phyloP scores from a whole-genome alignment of 2,888 invertebrate species.

The Hemicrepidius hirtus region DNA sequence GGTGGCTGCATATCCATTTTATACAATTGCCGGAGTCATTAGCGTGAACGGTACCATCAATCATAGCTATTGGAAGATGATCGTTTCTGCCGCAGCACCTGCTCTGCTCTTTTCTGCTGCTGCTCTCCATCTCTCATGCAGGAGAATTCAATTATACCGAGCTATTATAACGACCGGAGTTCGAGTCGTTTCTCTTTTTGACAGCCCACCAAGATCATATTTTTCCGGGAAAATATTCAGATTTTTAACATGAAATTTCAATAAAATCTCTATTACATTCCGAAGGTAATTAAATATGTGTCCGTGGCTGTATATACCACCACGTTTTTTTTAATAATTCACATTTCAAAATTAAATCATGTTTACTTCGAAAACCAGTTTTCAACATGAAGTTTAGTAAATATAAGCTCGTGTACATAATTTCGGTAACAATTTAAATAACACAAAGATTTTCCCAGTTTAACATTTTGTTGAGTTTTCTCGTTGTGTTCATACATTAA shows the following conservation, averaged over 20 bases:
- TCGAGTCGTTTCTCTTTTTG: slow-evolving; percentile 33
- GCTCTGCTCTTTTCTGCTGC: slow-evolving; percentile 38
- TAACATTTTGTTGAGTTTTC: no score
- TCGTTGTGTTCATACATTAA: no score
- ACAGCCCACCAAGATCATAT: slow-evolving; percentile 29
- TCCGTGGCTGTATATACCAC: not conserved
- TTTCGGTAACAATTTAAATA: no score
- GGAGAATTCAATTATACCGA: slow-evolving; percentile 40
- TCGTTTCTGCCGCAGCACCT: slow-evolving; percentile 41
- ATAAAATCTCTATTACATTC: slow-evolving; percentile 7
- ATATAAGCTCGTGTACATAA: no score
- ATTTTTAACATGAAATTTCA: slow-evolving; percentile 31
- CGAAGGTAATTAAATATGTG: slow-evolving; percentile 15
- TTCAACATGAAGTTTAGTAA: no score
- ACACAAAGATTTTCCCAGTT: no score
- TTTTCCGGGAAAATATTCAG: slow-evolving; percentile 22
- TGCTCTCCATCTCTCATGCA: slow-evolving; percentile 37
- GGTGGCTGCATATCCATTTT: slow-evolving; percentile 44
- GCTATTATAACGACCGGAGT: slow-evolving; percentile 31
- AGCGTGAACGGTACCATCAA: slow-evolving; percentile 43
- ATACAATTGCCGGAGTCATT: slow-evolving; percentile 43
- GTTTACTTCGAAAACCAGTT: no score
- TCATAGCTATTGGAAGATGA: slow-evolving; percentile 42
- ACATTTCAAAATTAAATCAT: no score
- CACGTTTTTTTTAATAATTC: no score